Evolutionary conservation across 2,888 invertebrate species (phyloP).

Genomic region (Mycalesis mineus): DNA sequence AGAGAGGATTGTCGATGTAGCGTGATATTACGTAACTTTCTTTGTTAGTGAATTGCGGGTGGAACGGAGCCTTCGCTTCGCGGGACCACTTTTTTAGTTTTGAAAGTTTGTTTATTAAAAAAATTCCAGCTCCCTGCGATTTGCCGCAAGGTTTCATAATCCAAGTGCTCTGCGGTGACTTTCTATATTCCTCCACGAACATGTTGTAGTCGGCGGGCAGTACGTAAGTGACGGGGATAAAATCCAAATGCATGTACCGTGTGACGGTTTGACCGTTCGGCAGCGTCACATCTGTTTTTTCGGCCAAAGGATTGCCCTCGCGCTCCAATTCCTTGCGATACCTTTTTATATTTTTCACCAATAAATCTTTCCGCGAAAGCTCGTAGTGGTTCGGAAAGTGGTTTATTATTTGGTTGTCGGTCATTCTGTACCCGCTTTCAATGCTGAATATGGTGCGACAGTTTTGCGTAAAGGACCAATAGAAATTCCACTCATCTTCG

Average conservation of each 20-base stretch:
- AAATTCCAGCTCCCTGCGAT: conserved; percentile 95
- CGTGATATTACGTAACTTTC: conserved; percentile 97
- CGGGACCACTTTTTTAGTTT: conserved; percentile 95
- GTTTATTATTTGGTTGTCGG: conserved; percentile 95
- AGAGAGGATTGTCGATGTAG: conserved; percentile 95
- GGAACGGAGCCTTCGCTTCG: conserved; percentile 81
- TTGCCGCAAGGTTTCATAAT: conserved; percentile 98
- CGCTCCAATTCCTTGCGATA: conserved; percentile 95
- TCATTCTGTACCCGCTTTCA: conserved; percentile 94
- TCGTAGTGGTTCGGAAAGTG: conserved; percentile 98
- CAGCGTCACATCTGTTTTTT: conserved; percentile 78
- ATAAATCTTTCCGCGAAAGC: conserved; percentile 94
- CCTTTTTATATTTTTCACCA: conserved; percentile 97
- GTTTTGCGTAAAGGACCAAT: conserved; percentile 95
- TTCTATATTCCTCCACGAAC: conserved; percentile 97
- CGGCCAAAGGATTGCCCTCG: conserved; percentile 91
- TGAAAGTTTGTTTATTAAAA: conserved; percentile 95
- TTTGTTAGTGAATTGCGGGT: conserved; percentile 85
- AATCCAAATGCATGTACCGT: conserved; percentile 90
- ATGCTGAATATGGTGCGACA: conserved; percentile 94
- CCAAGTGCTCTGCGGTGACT: conserved; percentile 96
- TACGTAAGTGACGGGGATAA: conserved; percentile 96
- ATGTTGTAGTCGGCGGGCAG: conserved; percentile 97
- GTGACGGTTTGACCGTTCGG: conserved; percentile 81
- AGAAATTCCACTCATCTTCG: conserved; percentile 97